These are phyloP conservation scores for Lithobius niger DNA, from an alignment of 1,140 invertebrate species.

Conservation along the genomic window DNA sequence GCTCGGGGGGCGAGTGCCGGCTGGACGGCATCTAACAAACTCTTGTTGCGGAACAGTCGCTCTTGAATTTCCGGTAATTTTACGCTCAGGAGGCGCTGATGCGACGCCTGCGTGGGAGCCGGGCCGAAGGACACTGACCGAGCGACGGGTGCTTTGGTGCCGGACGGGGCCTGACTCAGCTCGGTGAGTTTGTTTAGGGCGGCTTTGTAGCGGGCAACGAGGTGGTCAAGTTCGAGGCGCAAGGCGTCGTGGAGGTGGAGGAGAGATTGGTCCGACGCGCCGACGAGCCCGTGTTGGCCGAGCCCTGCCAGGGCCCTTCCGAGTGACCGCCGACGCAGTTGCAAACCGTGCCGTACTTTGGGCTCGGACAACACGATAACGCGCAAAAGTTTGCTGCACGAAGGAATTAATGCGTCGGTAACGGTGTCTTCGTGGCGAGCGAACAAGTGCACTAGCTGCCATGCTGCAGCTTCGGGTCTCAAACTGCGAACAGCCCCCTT, in stretches of 20 bases:
- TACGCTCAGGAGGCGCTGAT: slow-evolving; percentile 73
- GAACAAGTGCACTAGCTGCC: slow-evolving; percentile 65
- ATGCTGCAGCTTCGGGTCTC: slow-evolving; percentile 57
- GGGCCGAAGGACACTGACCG: slow-evolving; percentile 29
- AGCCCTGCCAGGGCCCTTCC: slow-evolving; percentile 69
- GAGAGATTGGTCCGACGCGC: slow-evolving; percentile 41
- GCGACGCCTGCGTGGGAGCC: slow-evolving; percentile 71
- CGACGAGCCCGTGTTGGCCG: slow-evolving; percentile 71
- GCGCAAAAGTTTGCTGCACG: slow-evolving; percentile 42
- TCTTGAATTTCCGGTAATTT: slow-evolving; percentile 61
- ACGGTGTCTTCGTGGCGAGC: slow-evolving; percentile 42
- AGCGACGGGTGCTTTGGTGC: slow-evolving; percentile 15
- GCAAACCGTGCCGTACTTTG: slow-evolving; percentile 41
- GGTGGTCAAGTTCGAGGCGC: slow-evolving; percentile 58
- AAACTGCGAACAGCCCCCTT: slow-evolving; percentile 35
- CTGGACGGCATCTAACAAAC: slow-evolving; percentile 69
- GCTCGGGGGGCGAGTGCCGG: slow-evolving; percentile 41
- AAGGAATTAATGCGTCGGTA: slow-evolving; percentile 25
- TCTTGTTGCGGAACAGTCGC: slow-evolving; percentile 81
- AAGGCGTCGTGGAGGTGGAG: slow-evolving; percentile 42
- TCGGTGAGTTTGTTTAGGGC: slow-evolving; percentile 77
- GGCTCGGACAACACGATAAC: slow-evolving; percentile 43
- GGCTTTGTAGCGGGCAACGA: slow-evolving; percentile 71
- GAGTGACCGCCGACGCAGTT: slow-evolving; percentile 50
- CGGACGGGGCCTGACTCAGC: slow-evolving; percentile 42